Evolutionary conservation across 1,140 invertebrate genomes (phyloP).

Genomic region (Anagrus nilaparvatae): DNA sequence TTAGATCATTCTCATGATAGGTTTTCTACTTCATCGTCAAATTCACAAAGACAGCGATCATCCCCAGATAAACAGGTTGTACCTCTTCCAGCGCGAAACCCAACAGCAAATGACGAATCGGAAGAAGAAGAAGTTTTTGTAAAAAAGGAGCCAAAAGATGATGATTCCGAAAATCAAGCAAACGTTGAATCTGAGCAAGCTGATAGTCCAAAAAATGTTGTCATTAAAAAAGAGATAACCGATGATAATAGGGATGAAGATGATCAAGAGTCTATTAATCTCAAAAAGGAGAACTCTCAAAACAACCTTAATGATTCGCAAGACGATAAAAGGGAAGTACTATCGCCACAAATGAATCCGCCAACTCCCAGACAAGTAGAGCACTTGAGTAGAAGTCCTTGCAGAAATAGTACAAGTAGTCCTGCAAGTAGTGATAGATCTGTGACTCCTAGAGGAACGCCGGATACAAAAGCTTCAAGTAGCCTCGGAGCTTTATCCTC

Average conservation of each 20-base stretch:
- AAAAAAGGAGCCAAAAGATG: constrained; percentile 38
- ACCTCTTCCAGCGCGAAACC: constrained; percentile 33
- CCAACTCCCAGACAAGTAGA: constrained; percentile 37
- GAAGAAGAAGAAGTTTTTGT: constrained; percentile 39
- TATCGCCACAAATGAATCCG: constrained; percentile 48
- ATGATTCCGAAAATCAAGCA: constrained; percentile 29
- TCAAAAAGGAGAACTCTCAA: constrained; percentile 30
- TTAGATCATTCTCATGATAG: constrained; percentile 49
- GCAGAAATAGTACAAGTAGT: constrained; percentile 52
- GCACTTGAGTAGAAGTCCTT: constrained; percentile 43
- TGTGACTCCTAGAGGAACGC: constrained; percentile 55
- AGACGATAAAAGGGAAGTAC: constrained; percentile 34
- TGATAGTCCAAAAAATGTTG: constrained; percentile 26
- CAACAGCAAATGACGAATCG: constrained; percentile 28
- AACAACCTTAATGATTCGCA: no score
- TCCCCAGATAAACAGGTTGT: constrained; percentile 59
- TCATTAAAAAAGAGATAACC: constrained; percentile 37
- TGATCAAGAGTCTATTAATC: constrained; percentile 30
- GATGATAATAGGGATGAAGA: constrained; percentile 38
- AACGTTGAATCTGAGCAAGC: constrained; percentile 26
- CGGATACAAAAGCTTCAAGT: constrained; percentile 55
- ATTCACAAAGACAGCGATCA: constrained; percentile 49
- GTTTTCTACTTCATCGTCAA: constrained; percentile 35
- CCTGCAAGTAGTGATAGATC: constrained; percentile 65
- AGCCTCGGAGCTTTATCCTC: constrained; percentile 76